Evolutionary conservation across 2,113 vertebrate genomes (phyloP), one percentile per base, ranked within the genome.

Genomic region (Melanerpes aurifrons): DNA sequence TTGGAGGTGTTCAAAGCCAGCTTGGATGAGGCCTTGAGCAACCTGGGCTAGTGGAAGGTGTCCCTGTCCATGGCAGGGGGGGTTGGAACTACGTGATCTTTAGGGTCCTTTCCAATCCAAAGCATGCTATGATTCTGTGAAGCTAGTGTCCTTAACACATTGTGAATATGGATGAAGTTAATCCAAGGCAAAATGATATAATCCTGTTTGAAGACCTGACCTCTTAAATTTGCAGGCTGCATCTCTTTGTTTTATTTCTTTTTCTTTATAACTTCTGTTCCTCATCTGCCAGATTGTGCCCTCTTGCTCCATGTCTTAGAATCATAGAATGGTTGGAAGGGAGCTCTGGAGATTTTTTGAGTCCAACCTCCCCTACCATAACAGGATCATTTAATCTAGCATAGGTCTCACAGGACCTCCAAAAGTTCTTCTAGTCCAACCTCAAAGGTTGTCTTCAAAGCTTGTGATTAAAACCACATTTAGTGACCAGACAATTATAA

Each of bases 221-320:
- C 79, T 85, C 21, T 40, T 77, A 91, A 56, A 61, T 54, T 61
- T 62, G 10, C 48, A 37, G 48, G 1, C 13, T 66, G 24, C 62
- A 50, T 84, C 70, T 82, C 86, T 88, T 90, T 79, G 67, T 35
- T 94, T 8, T 82, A 61, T 81, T 87, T 87, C 28, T 61, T 86
- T 91, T 82, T 86, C 58, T 71, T 86, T n/a, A 8, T 62, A 31
- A 58, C 37, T 88, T 74, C 69, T 89, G 20, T 15, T 83, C 32
- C 48, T 86, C 40, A 90, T 73, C 88, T 92, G 73, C 80, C 58
- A 54, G 64, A 62, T 84, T 86, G 73, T 84, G 45, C 50, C 8
- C 3, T 88, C 54, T 50, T 68, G 31, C 26, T 90, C 20, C 50
- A 6, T 56, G 31, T 29, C 12, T 25, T 53, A 25, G 50, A 53